A percentile compares a stretch with the other conserved stretches of the same genome.
phyloP scores from a whole-genome alignment of 2,113 vertebrate species.

The Alligator mississippiensis region DNA sequence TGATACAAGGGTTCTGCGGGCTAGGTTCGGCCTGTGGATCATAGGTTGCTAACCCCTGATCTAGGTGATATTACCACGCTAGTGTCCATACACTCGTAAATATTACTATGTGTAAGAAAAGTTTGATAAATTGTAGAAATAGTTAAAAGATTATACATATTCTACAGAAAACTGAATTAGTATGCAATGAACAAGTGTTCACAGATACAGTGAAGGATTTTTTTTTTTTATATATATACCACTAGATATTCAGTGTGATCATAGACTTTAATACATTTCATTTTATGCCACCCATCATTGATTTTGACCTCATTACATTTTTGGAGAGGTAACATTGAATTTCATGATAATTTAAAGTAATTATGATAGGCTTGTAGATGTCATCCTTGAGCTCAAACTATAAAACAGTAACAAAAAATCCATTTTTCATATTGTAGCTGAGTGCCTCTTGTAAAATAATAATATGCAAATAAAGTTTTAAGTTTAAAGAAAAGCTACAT shows the following conservation, averaged over 20 bases:
- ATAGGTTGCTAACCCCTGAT: too few relatives aligned
- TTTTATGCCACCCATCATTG: rapidly evolving
- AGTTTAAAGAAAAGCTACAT: not conserved
- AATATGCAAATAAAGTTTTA: not conserved
- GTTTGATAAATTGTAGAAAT: not conserved
- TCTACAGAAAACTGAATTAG: not conserved
- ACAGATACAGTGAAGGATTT: not conserved
- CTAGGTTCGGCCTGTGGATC: too few relatives aligned
- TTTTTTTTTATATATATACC: not conserved
- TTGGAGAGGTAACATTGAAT: not conserved
- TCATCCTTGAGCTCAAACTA: not conserved
- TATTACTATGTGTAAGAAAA: not conserved
- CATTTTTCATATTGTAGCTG: not conserved
- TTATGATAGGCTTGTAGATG: not conserved
- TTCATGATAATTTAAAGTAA: not conserved
- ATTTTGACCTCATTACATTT: not conserved
- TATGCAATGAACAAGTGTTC: not conserved
- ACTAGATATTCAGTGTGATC: not conserved
- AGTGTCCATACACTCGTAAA: not conserved
- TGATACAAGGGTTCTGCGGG: too few relatives aligned
- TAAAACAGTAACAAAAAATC: rapidly evolving
- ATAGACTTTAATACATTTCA: not conserved
- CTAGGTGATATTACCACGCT: not conserved
- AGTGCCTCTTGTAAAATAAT: not conserved
- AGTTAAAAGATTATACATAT: rapidly evolving